Evolutionary conservation across 2,888 invertebrate genomes (phyloP).

Genomic region (Formica aserva): DNA sequence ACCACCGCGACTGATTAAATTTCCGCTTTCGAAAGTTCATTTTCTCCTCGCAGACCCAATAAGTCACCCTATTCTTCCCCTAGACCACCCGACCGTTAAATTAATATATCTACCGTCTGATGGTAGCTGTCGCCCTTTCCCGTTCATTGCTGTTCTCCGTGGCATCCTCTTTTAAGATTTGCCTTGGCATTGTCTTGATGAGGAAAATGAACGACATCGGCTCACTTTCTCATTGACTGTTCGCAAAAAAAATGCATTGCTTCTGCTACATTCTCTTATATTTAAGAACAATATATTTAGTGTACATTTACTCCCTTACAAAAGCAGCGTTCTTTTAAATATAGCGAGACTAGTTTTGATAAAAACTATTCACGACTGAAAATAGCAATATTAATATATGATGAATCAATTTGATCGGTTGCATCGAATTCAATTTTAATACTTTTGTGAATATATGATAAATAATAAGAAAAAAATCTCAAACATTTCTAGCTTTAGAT

Average conservation of each 20-base stretch:
- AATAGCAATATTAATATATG: not conserved
- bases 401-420: not conserved
- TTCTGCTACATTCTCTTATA: not conserved
- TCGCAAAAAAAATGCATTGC: not conserved
- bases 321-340: not conserved
- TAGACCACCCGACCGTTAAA: conserved; percentile 31
- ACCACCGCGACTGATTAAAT: conserved; percentile 2
- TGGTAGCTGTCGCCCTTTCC: conserved; percentile 2
- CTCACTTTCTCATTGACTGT: conserved; percentile 15
- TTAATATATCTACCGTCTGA: conserved; percentile 53
- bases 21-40: conserved; percentile 11
- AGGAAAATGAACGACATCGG: conserved; percentile 19
- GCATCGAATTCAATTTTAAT: not conserved
- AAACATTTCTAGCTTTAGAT: not conserved
- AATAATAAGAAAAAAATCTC: not conserved
- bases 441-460: not conserved
- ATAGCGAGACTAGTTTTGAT: not conserved
- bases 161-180: conserved; percentile 14
- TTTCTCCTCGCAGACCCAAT: conserved; percentile 9
- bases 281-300: conserved; percentile 5
- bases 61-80: conserved; percentile 9
- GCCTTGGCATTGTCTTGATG: not conserved
- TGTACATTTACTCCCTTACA: not conserved
- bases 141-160: not conserved
- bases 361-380: not conserved